Evolutionary conservation across 35 echinoderm and acorn worm genomes (phyloP), one percentile per base, ranked within the genome.

Genomic region (Apostichopus californicus): DNA sequence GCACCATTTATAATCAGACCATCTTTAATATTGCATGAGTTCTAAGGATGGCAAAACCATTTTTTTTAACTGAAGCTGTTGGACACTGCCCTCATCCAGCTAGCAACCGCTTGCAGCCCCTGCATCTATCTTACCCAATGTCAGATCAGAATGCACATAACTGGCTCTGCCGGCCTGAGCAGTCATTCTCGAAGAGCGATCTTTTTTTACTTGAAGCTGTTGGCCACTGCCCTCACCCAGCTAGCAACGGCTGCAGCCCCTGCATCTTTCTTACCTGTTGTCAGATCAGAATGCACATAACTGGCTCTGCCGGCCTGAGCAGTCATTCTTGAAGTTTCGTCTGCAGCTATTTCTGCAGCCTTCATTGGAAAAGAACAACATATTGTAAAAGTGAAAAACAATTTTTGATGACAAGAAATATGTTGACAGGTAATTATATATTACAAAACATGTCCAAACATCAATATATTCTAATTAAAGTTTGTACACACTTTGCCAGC

Each of bases 241-340:
- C 94, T 34, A 55, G 84, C 85, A 5, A 98, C 94, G 59, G 96
- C 96, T 54, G 61, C 87, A 78, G 96, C 94, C 20, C 94, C 96
- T 34, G 94, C 92, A 75, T 95, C 96, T 22, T 80, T 90, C 77
- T 92, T 85, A 1, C 88, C 73, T n/a, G 90, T 0, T 92, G 91
- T 77, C 26, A 77, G 90, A n/a, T 98, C 92, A 90, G 86, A 6
- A 54, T 94, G 94, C 5, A 98, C 92, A 73, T 94, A 95, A 65
- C 96, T 94, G 9, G 96, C 96, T 90, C 94, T 80, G 1, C 96
- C 92, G 3, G 94, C 96, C 66, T 88, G 90, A 54, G 96, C 96
- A 12, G 83, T 83, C 94, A 98, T 98, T 8, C n/a, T 77, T 6
- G 86, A 53, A n/a, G 93, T 98, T 57, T 81, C 70, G 10, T 53